Percentiles rank a stretch among this genome's conserved stretches.
Evolutionary conservation across 2,797 vertebrate genomes (phyloP).

Genomic region (Poecile montanus): DNA sequence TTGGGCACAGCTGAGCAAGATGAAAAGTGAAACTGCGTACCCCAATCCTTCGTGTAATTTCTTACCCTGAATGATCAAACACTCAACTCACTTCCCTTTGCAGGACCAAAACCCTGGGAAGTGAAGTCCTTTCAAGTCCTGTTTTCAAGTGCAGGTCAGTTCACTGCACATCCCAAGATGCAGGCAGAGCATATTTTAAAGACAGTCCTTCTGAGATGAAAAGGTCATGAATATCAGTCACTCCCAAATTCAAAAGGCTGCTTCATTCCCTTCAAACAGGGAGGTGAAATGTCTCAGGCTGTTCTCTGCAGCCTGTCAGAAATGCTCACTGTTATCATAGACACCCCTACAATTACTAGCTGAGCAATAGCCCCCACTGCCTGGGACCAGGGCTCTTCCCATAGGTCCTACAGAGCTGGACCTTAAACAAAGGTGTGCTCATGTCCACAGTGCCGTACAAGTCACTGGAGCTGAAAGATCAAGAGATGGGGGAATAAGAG

Average conservation of each 20-base stretch:
- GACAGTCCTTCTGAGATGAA: not conserved
- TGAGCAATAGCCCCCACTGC: not conserved
- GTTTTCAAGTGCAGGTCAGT: slow-evolving; percentile 4
- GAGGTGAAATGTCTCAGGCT: not conserved
- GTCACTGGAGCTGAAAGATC: not conserved
- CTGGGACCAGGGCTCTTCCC: not conserved
- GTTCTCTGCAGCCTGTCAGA: not conserved
- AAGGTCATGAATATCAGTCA: slow-evolving; percentile 38
- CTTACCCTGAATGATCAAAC: not conserved
- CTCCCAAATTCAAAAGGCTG: slow-evolving; percentile 13
- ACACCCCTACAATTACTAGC: not conserved
- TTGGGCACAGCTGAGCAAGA: not conserved
- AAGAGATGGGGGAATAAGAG: not conserved
- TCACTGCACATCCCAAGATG: not conserved
- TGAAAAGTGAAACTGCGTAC: not conserved
- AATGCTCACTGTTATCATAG: not conserved
- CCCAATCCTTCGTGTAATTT: not conserved
- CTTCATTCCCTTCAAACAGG: not conserved
- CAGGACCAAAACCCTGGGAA: not conserved
- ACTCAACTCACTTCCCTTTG: rapidly evolving
- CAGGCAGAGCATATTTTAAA: not conserved
- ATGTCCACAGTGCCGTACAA: not conserved
- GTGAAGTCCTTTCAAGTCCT: not conserved
- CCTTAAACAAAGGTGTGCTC: not conserved
- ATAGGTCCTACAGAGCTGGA: not conserved